Percentiles rank a stretch among this genome's conserved stretches.
Conservation (phyloP, 2,113 vertebrate species). For the Xenus cinereus region DNA sequence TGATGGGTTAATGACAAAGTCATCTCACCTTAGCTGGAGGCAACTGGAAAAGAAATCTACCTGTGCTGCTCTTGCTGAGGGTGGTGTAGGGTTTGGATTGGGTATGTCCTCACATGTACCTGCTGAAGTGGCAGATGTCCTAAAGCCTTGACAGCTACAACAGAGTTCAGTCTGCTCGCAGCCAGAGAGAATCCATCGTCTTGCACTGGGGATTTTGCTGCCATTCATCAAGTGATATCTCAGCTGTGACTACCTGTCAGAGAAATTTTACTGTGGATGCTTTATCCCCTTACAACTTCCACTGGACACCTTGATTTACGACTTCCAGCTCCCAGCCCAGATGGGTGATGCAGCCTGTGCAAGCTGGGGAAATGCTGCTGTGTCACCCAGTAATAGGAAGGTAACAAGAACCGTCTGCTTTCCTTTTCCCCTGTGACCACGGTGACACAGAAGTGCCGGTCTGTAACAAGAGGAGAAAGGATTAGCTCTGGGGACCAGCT, state of each 20-base stretch:
- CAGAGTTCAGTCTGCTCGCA: background rate
- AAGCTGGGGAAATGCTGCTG: background rate
- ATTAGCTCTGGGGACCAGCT: background rate
- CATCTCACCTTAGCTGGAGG: background rate
- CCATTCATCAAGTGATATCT: constrained; percentile 45
- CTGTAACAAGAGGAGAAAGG: background rate
- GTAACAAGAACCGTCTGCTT: background rate
- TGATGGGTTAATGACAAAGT: background rate
- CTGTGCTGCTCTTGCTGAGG: background rate
- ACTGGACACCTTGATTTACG: constrained; percentile 31
- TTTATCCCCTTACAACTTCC: constrained; percentile 1
- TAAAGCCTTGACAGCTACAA: background rate
- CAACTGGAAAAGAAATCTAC: background rate
- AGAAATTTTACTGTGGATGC: constrained; percentile 39
- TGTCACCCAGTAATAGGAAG: background rate
- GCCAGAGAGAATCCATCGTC: background rate
- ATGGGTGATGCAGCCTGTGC: background rate
- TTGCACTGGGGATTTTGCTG: background rate
- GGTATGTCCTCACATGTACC: rapidly evolving
- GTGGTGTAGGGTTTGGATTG: background rate
- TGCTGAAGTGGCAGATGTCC: background rate
- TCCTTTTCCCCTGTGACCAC: background rate
- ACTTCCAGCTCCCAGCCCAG: constrained; percentile 5
- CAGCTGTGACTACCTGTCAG: constrained; percentile 60
- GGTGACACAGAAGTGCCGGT: background rate